Percentiles rank a stretch among this genome's conserved stretches.
Conservation (phyloP, 2,113 vertebrate genomes). For the Cariama cristata region DNA sequence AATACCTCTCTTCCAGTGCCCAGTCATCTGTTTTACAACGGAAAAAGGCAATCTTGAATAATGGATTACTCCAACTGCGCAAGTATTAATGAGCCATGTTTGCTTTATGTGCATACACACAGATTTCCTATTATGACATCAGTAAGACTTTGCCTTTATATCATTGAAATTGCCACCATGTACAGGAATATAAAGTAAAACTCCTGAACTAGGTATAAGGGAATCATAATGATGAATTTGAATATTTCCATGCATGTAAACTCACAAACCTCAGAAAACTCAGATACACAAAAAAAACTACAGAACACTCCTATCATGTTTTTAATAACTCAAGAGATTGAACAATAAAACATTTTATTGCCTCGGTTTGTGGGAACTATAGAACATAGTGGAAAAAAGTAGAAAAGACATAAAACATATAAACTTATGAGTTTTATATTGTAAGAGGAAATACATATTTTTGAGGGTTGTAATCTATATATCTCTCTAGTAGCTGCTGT, state of each 20-base stretch:
- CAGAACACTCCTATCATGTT: not conserved
- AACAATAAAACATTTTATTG: not conserved
- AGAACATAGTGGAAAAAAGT: not conserved
- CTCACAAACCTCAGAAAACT: not conserved
- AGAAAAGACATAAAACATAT: not conserved
- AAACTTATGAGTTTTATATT: not conserved
- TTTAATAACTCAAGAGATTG: not conserved
- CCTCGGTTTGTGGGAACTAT: accelerated
- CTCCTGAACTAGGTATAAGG: not conserved
- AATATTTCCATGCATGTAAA: not conserved
- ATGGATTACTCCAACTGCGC: not conserved
- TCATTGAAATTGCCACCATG: not conserved
- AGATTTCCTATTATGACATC: not conserved
- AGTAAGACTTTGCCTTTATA: not conserved
- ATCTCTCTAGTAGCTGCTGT: not conserved
- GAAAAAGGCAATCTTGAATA: not conserved
- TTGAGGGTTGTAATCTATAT: not conserved
- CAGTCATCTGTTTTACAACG: not conserved
- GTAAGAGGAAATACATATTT: not conserved
- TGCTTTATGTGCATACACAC: not conserved
- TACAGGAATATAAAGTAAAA: not conserved
- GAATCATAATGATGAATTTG: not conserved
- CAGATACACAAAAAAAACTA: not conserved
- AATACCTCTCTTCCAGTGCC: not conserved
- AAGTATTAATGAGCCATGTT: not conserved